phyloP scores from a whole-genome alignment of 1,140 invertebrate species.

The Drosophila nigrodunni region DNA sequence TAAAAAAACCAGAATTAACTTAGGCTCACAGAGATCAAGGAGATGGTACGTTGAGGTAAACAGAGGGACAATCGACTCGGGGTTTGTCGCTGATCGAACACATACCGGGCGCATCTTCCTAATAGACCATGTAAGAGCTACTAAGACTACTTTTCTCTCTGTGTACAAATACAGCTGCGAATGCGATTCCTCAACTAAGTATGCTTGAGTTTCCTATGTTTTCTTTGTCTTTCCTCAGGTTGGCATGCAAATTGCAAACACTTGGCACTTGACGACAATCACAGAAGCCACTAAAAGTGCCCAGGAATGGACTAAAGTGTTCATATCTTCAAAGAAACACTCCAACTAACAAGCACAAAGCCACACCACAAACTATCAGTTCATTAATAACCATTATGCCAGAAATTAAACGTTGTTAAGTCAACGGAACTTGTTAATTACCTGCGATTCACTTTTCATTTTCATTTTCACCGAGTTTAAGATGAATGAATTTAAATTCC shows the following conservation, averaged over 20 bases:
- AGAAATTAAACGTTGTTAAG: constrained; percentile 14
- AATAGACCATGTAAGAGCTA: too few relatives aligned
- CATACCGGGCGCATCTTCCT: too few relatives aligned
- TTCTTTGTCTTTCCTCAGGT: background rate
- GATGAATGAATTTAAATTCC: background rate
- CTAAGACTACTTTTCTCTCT: background rate
- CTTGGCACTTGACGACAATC: constrained; percentile 41
- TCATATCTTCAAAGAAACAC: constrained; percentile 57
- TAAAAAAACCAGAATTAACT: background rate
- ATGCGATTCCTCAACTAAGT: too few relatives aligned
- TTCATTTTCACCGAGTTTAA: background rate
- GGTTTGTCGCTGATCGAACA: too few relatives aligned
- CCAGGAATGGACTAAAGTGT: constrained; percentile 72
- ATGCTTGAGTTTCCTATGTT: too few relatives aligned
- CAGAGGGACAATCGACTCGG: too few relatives aligned
- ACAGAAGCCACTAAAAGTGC: constrained; percentile 63
- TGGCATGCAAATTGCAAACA: constrained; percentile 53
- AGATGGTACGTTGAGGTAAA: too few relatives aligned
- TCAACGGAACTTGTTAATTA: constrained; percentile 38
- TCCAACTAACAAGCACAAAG: constrained; percentile 26
- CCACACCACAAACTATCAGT: constrained; percentile 8
- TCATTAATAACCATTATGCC: constrained; percentile 47
- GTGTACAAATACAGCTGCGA: background rate
- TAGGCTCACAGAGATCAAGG: too few relatives aligned
- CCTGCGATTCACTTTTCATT: constrained; percentile 6